Base-by-base conservation (phyloP, 2,797 vertebrate genomes). In the Nasua narica region DNA sequence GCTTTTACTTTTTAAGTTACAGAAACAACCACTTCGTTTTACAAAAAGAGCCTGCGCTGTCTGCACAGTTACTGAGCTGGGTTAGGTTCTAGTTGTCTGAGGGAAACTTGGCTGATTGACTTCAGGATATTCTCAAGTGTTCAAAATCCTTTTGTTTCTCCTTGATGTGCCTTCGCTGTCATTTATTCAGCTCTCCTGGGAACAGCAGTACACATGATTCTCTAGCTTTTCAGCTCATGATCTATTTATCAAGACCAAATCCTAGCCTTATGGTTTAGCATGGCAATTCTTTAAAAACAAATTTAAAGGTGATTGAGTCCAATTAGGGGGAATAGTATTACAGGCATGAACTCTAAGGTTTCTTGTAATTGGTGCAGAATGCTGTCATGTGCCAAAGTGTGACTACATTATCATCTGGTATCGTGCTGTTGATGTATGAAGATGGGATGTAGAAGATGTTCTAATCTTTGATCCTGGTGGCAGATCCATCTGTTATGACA, bases 371-470 rank as follows among this genome's bases (percentile, higher is more conserved):
- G 77, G 46, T n/a, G 18, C 70, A 82, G 37, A 88, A 87, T 86
- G 70, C 87, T 70, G 82, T 62, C 83, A 67, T 32, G 67, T 90
- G 88, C 40, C 56, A 81, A 54, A 27, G 48, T 69, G 4, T 96
- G 82, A 40, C 43, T 56, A 46, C 23, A 60, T 85, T 94, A 70
- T 93, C 43, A 60, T 74, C 29, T 35, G 62, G 65, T 85, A 62
- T 65, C 56, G 60, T 15, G 25, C 46, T 94, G 86, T 85, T 94
- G 67, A 81, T 67, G 84, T 95, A 94, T 85, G 89, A 54, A 96
- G 78, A 86, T 40, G 81, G 43, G 77, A 54, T 87, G 76, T 89
- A 46, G 84, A 90, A 87, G 79, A 85, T 69, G 52, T 46, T 46
- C 79, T 83, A 54, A 43, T 90, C 50, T 90, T 82, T 83, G 74